Base-by-base conservation (phyloP, 2,797 vertebrate genomes). In the Discoglossus pictus region DNA sequence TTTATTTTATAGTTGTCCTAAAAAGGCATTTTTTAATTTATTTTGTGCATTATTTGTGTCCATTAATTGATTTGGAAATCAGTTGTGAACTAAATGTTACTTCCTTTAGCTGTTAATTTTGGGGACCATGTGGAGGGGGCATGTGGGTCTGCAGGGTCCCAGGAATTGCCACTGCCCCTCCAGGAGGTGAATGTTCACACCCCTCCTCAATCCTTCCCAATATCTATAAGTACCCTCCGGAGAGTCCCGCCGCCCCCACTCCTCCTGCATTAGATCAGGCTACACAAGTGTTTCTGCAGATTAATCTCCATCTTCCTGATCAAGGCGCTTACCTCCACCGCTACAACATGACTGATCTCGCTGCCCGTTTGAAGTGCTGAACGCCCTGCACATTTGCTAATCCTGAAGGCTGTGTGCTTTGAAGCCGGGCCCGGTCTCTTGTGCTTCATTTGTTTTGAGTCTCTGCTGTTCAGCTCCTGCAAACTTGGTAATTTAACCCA, bases 271-370 rank as follows among this genome's bases (percentile, higher is more conserved):
- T 27, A 55, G 40, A 55, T 65, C 18, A 65, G 55, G 27, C 12
- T 24, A 16, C n/a, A 15, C 1, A 16, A 34, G 18, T 47, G 27
- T 23, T 65, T 47, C 21, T 23, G 51, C 27, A 17, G 51, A 65
- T 65, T 55, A 55, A 65, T 55, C 54, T 65, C 62, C 62, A 31
- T 53, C 16, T 31, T 39, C 25, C 25, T 65, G 62, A 65, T 65
- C 62, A 65, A 65, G 62, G 62, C 43, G 36, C 51, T 53, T 31
- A 20, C 16, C 44, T 65, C 61, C 53, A 54, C 50, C 4, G 18
- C n/a, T 55, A 65, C 61, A 65, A 65, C 48, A 44, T 55, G 15
- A 46, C 51, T 65, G 62, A 65, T 65, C 62, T 46, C 44, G 62
- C 62, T 38, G 25, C 35, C 20, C 47, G 46, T 65, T 44, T 55